These are phyloP conservation scores for Rutilus rutilus DNA, from an alignment of 2,113 vertebrate genomes.

Conservation along the genomic window DNA sequence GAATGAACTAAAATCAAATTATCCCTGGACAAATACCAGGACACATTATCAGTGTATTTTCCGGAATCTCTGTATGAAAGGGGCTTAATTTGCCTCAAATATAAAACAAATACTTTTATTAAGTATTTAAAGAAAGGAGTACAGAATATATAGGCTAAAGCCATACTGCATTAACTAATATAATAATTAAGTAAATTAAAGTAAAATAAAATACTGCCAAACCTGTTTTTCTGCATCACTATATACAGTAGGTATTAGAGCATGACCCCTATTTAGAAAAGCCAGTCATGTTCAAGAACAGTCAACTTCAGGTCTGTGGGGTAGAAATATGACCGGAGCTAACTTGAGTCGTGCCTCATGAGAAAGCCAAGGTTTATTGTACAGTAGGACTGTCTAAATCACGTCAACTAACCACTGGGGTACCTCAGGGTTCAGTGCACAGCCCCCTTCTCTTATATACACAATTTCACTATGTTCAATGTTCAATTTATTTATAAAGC, in stretches of 20 bases:
- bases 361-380: background rate
- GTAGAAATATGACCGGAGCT: background rate
- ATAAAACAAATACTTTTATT: no score
- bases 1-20: no score
- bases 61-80: no score
- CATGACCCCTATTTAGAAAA: constrained; percentile 7
- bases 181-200: background rate
- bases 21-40: no score
- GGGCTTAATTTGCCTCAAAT: background rate
- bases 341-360: background rate
- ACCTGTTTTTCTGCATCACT: background rate
- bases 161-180: background rate
- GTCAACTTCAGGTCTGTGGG: background rate
- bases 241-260: background rate
- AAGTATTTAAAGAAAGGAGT: background rate
- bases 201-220: background rate
- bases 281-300: background rate
- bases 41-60: no score
- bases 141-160: background rate
- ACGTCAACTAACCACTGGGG: background rate
- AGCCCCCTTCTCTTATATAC: background rate
- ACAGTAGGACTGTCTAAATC: background rate
- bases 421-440: background rate
- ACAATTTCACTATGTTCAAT: background rate
- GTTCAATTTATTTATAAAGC: no score